phyloP scores from a whole-genome alignment of 2,113 vertebrate species.

The Lates calcarifer region DNA sequence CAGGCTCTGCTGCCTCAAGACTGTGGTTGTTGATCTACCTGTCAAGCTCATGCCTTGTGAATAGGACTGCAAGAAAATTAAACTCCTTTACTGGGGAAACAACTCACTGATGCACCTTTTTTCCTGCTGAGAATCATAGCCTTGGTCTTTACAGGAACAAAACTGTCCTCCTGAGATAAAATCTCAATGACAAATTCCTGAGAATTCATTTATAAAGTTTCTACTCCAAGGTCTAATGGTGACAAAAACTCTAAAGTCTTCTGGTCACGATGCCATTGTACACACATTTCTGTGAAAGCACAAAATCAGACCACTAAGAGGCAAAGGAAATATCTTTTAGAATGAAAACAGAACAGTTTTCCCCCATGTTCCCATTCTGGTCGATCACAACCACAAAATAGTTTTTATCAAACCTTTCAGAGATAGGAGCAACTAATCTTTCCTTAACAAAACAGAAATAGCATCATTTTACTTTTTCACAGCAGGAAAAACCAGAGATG shows the following conservation, averaged over 20 bases:
- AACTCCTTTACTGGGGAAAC: neutral
- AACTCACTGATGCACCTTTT: neutral
- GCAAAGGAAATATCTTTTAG: constrained; percentile 28
- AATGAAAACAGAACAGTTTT: constrained; percentile 34
- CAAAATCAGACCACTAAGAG: neutral
- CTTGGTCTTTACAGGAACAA: neutral
- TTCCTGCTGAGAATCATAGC: neutral
- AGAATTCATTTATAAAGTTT: constrained; percentile 8
- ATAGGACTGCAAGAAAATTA: constrained; percentile 5
- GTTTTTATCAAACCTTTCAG: constrained; percentile 37
- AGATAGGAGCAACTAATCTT: constrained; percentile 13
- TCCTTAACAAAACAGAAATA: constrained; percentile 7
- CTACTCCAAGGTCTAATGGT: neutral
- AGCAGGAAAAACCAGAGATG: neutral
- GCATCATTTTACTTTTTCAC: constrained; percentile 1
- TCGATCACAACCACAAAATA: neutral
- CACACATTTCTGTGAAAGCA: neutral
- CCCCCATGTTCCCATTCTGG: constrained; percentile 3
- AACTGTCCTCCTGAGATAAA: neutral
- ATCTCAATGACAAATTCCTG: neutral
- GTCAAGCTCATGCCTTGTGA: constrained; percentile 5
- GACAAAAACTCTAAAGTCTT: constrained; percentile 2
- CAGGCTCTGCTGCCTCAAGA: constrained; percentile 1
- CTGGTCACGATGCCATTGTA: constrained; percentile 11
- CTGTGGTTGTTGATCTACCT: constrained; percentile 3